Percentiles rank a stretch among this genome's conserved stretches.
These are phyloP conservation scores for Branchellion lobata DNA, from an alignment of 2,888 invertebrate species.

Conservation along the genomic window DNA sequence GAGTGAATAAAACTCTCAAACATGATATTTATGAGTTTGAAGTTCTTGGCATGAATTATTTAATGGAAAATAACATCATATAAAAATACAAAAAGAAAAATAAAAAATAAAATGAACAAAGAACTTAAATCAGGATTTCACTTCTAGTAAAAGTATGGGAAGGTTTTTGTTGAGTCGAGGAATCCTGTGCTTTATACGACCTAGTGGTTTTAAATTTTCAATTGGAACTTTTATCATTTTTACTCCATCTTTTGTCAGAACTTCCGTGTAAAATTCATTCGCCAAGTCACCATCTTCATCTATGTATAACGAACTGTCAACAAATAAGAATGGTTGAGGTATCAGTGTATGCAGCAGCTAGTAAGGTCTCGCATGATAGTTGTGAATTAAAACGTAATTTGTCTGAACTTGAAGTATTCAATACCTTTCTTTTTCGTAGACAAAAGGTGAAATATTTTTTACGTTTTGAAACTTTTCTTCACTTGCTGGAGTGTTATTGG, in stretches of 20 bases:
- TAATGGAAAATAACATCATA: too few relatives aligned
- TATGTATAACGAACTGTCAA: slow-evolving; percentile 65
- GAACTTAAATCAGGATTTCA: slow-evolving; percentile 39
- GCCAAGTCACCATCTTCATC: slow-evolving; percentile 67
- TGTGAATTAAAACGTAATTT: too few relatives aligned
- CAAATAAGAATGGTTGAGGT: too few relatives aligned
- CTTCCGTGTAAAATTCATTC: slow-evolving; percentile 67
- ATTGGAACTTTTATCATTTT: slow-evolving; percentile 56
- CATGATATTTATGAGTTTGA: too few relatives aligned
- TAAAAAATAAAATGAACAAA: not conserved
- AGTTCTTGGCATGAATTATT: too few relatives aligned
- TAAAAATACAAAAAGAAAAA: too few relatives aligned
- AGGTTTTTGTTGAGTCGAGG: slow-evolving; percentile 63
- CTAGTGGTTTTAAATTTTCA: slow-evolving; percentile 62
- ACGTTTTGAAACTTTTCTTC: not conserved
- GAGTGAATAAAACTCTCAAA: too few relatives aligned
- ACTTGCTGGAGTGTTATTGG: not conserved
- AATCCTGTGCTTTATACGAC: slow-evolving; percentile 53
- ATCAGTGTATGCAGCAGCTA: too few relatives aligned
- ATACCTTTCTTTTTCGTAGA: slow-evolving; percentile 10
- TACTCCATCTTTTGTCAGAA: slow-evolving; percentile 53
- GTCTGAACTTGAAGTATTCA: too few relatives aligned
- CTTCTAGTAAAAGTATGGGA: slow-evolving; percentile 62
- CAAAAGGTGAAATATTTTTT: not conserved
- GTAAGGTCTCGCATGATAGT: too few relatives aligned